These are phyloP conservation scores for Drosophila robusta DNA, from an alignment of 2,888 invertebrate species.

Conservation along the genomic window DNA sequence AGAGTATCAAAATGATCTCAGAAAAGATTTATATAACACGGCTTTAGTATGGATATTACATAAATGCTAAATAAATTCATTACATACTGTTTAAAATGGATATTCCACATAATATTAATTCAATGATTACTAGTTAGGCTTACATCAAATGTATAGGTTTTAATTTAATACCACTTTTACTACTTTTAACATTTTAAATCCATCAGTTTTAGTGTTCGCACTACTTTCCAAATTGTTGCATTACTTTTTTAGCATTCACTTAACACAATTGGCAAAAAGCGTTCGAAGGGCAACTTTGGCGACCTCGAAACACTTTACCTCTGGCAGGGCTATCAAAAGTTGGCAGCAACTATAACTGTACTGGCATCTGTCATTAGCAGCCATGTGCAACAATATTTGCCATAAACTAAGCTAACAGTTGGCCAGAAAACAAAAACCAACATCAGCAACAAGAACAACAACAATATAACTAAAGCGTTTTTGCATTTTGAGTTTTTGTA, in stretches of 20 bases:
- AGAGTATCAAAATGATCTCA: neutral
- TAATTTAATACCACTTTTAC: no score
- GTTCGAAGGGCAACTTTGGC: slow-evolving; percentile 14
- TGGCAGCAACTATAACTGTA: slow-evolving; percentile 23
- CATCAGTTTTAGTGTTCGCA: neutral
- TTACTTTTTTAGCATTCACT: slow-evolving; percentile 12
- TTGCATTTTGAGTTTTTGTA: slow-evolving; percentile 27
- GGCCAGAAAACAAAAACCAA: neutral
- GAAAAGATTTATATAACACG: neutral
- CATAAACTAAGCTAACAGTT: slow-evolving; percentile 36
- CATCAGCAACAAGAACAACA: slow-evolving; percentile 6
- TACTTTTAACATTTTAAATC: neutral
- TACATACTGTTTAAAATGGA: no score
- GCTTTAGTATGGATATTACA: no score
- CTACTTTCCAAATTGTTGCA: slow-evolving; percentile 7
- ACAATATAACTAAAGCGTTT: slow-evolving; percentile 24
- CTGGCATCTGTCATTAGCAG: slow-evolving; percentile 61
- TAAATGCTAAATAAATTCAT: no score
- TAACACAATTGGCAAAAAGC: slow-evolving; percentile 17
- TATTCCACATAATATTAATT: no score
- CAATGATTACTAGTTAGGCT: no score
- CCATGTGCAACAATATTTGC: slow-evolving; percentile 44
- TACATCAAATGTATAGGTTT: no score
- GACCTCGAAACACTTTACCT: slow-evolving; percentile 28
- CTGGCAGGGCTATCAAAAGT: slow-evolving; percentile 33